These are phyloP conservation scores for Brachionus calyciflorus DNA, from an alignment of 1,140 invertebrate species.

Conservation along the genomic window DNA sequence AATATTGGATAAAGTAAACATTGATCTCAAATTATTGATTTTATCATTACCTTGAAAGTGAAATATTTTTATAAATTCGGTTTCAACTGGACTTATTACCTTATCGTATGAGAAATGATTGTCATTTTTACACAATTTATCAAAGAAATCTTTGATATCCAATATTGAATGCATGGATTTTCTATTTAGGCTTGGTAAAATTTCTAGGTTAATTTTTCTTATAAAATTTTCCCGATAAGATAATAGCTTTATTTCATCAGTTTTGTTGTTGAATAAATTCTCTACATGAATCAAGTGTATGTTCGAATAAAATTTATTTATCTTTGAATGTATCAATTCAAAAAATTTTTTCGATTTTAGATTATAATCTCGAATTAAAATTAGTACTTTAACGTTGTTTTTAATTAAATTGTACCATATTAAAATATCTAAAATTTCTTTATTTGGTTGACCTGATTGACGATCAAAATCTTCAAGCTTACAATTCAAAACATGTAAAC, in stretches of 20 bases:
- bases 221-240: background rate
- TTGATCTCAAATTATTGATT: background rate
- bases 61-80: background rate
- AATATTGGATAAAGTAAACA: background rate
- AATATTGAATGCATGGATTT: background rate
- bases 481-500: background rate
- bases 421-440: background rate
- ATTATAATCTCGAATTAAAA: no score
- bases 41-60: background rate
- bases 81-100: background rate
- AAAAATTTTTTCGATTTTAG: no score
- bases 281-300: no score
- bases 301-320: no score
- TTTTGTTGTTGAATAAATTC: no score
- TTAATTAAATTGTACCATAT: background rate
- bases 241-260: background rate
- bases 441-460: background rate
- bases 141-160: background rate
- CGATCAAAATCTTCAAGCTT: background rate
- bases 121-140: background rate
- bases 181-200: background rate
- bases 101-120: background rate
- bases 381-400: background rate
- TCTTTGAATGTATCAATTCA: no score
- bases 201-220: background rate